Conservation (phyloP, 2,888 invertebrate genomes). For the Endotricha flammealis region DNA sequence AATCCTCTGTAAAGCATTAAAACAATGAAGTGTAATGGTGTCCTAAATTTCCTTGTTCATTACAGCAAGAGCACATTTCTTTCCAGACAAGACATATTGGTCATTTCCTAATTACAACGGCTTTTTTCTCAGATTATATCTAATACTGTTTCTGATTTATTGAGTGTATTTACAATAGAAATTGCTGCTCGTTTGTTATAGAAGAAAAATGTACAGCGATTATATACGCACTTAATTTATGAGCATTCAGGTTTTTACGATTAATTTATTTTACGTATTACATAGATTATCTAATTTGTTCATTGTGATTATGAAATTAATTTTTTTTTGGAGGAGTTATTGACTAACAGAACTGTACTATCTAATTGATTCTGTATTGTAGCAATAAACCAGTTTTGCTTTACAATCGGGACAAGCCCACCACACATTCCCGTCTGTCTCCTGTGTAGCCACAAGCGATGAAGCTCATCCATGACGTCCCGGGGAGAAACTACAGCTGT, state of each 20-base stretch:
- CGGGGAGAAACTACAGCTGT: no score
- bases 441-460: no score
- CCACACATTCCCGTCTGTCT: no score
- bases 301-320: no score
- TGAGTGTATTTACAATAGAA: constrained; percentile 3
- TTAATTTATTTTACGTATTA: constrained; percentile 2
- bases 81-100: constrained; percentile 35
- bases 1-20: constrained; percentile 5
- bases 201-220: background rate
- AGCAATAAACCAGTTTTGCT: no score
- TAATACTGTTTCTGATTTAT: constrained; percentile 12
- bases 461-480: no score
- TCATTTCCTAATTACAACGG: constrained; percentile 36
- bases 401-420: no score
- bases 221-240: background rate
- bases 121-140: constrained; percentile 23
- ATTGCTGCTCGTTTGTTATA: constrained; percentile 7
- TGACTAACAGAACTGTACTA: no score
- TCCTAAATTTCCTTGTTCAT: constrained; percentile 25
- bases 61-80: constrained; percentile 34
- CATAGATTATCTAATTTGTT: no score
- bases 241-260: background rate
- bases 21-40: constrained; percentile 15
- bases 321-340: no score
- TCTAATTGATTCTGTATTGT: no score